phyloP scores from a whole-genome alignment of 2,113 vertebrate genomes.

The Ailuropoda melanoleuca region DNA sequence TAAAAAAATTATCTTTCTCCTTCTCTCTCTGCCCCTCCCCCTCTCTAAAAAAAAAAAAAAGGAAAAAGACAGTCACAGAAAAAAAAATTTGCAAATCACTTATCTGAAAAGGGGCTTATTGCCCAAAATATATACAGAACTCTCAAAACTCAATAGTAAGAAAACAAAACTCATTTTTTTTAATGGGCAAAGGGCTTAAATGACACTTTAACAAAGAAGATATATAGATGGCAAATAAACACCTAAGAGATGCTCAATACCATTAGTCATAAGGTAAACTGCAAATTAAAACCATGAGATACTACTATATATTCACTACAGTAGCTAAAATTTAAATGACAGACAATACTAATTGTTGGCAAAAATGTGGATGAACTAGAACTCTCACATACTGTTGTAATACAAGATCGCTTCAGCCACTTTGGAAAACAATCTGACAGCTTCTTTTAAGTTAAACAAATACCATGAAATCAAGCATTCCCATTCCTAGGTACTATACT shows the following conservation, averaged over 20 bases:
- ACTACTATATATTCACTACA: neutral
- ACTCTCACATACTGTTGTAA: neutral
- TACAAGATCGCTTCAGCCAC: neutral
- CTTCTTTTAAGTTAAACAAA: neutral
- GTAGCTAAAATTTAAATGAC: slow-evolving; percentile 21
- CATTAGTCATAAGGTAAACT: neutral
- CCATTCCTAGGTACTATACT: neutral
- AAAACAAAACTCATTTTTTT: neutral
- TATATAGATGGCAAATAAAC: neutral
- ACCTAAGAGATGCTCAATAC: neutral
- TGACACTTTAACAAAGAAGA: neutral
- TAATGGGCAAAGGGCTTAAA: slow-evolving; percentile 5
- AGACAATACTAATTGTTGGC: neutral
- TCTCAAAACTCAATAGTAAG: slow-evolving; percentile 24
- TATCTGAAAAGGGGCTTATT: neutral
- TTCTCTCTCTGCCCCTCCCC: neutral
- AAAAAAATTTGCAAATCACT: neutral
- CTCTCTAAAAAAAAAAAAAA: neutral
- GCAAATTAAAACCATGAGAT: neutral
- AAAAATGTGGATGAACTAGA: neutral
- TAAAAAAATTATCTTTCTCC: neutral
- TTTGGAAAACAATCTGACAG: neutral
- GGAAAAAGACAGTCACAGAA: neutral
- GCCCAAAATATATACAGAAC: neutral
- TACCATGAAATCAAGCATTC: neutral